These are phyloP conservation scores for Pterostichus madidus DNA, from an alignment of 2,888 invertebrate genomes.

Conservation along the genomic window DNA sequence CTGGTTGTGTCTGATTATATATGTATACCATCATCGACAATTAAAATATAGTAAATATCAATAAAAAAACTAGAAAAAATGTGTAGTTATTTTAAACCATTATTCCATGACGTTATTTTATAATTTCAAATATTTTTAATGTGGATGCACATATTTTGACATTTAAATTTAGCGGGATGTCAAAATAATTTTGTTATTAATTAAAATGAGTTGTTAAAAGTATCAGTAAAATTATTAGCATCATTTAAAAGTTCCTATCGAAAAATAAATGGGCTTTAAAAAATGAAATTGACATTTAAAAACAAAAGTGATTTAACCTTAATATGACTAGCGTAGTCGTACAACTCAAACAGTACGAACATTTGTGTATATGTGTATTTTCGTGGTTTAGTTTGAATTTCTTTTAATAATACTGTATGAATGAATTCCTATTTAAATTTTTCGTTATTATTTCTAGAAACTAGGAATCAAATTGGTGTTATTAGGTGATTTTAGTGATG, in stretches of 20 bases:
- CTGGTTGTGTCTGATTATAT: slow-evolving; percentile 65
- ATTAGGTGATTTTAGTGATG: slow-evolving; percentile 46
- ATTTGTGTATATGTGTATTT: slow-evolving; percentile 65
- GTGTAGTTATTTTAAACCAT: slow-evolving; percentile 30
- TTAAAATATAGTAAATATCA: slow-evolving; percentile 63
- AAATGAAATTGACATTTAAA: slow-evolving; percentile 53
- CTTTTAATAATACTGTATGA: slow-evolving; percentile 53
- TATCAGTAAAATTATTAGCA: slow-evolving; percentile 18
- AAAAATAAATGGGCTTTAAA: slow-evolving; percentile 4
- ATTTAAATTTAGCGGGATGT: slow-evolving; percentile 52
- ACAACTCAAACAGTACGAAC: slow-evolving; percentile 66
- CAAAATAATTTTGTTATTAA: slow-evolving; percentile 34
- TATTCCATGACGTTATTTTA: not conserved
- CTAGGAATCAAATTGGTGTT: slow-evolving; percentile 21
- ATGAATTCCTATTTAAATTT: slow-evolving; percentile 52
- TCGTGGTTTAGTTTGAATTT: slow-evolving; percentile 59
- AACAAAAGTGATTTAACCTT: slow-evolving; percentile 56
- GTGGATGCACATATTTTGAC: not conserved
- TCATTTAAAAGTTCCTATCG: not conserved
- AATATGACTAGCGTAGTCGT: slow-evolving; percentile 61
- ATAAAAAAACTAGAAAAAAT: slow-evolving; percentile 58
- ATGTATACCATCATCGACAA: slow-evolving; percentile 66
- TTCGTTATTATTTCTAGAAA: slow-evolving; percentile 36
- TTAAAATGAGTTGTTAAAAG: not conserved
- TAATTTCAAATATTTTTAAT: slow-evolving; percentile 45